A percentile compares a stretch with the other conserved stretches of the same genome.
phyloP scores from a whole-genome alignment of 2,113 vertebrate species.

The Macrotus californicus region DNA sequence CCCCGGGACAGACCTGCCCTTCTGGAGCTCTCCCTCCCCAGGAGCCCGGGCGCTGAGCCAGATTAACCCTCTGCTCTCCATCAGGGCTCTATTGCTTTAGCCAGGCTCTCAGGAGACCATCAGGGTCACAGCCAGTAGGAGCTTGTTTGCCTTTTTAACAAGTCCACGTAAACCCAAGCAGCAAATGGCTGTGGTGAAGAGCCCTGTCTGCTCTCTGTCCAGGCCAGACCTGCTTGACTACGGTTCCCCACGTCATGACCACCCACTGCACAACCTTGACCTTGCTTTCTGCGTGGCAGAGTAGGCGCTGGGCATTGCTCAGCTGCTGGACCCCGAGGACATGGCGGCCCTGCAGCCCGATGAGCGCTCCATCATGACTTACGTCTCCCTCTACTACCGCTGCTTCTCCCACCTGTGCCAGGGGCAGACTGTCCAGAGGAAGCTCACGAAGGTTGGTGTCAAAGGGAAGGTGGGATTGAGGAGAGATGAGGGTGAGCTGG shows the following conservation, averaged over 20 bases:
- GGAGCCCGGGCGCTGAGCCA: background rate
- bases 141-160: background rate
- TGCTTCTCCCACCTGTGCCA: constrained; percentile 89
- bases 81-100: background rate
- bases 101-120: background rate
- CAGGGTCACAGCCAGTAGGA: background rate
- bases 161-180: background rate
- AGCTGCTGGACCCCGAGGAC: constrained; percentile 90
- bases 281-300: constrained; percentile 87
- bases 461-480: background rate
- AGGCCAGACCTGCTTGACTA: constrained; percentile 92
- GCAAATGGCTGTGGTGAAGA: background rate
- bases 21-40: background rate
- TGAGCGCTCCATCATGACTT: constrained; percentile 94
- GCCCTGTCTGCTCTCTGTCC: background rate
- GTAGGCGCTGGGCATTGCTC: constrained; percentile 85
- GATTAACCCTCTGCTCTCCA: background rate
- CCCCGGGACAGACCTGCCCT: background rate
- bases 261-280: constrained; percentile 81
- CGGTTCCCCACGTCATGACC: constrained; percentile 72
- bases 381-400: constrained; percentile 91
- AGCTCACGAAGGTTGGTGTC: constrained; percentile 83
- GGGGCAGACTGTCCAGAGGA: constrained; percentile 87
- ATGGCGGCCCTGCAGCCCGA: constrained; percentile 85
- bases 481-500: background rate